A percentile compares a stretch with the other conserved stretches of the same genome.
Conservation (phyloP, 2,888 invertebrate species). For the Diaprepes abbreviatus region DNA sequence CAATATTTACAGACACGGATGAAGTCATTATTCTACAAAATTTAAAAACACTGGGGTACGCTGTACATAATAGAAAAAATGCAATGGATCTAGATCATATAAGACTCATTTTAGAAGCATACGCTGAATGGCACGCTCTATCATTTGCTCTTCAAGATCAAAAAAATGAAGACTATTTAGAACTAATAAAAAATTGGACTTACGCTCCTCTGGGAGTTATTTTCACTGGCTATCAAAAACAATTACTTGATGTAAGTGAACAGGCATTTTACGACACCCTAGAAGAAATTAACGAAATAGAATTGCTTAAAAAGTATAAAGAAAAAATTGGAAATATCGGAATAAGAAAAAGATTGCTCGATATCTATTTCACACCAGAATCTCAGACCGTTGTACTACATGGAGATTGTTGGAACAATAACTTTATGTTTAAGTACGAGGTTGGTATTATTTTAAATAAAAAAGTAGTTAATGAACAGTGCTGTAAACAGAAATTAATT, state of each 20-base stretch:
- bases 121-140: constrained; percentile 48
- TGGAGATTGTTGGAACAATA: constrained; percentile 49
- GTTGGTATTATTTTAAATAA: constrained; percentile 17
- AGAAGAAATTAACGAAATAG: constrained; percentile 23
- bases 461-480: too few species aligned
- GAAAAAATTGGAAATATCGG: constrained; percentile 28
- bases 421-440: constrained; percentile 44
- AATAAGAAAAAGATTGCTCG: constrained; percentile 20
- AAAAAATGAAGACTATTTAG: constrained; percentile 30
- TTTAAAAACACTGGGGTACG: constrained; percentile 33
- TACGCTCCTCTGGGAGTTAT: constrained; percentile 32
- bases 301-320: constrained; percentile 32
- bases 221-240: constrained; percentile 24
- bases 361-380: constrained; percentile 29
- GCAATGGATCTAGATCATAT: constrained; percentile 40
- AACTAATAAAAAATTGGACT: constrained; percentile 21
- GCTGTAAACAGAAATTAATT: too few species aligned
- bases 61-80: constrained; percentile 23
- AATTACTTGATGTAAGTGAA: constrained; percentile 32
- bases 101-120: constrained; percentile 39
- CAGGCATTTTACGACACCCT: constrained; percentile 24
- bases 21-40: constrained; percentile 46
- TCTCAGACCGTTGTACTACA: constrained; percentile 34
- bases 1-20: constrained; percentile 39
- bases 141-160: constrained; percentile 42